Evolutionary conservation across 92 coral and sea anemone species (phyloP).

Genomic region (Blastomussa wellsi): DNA sequence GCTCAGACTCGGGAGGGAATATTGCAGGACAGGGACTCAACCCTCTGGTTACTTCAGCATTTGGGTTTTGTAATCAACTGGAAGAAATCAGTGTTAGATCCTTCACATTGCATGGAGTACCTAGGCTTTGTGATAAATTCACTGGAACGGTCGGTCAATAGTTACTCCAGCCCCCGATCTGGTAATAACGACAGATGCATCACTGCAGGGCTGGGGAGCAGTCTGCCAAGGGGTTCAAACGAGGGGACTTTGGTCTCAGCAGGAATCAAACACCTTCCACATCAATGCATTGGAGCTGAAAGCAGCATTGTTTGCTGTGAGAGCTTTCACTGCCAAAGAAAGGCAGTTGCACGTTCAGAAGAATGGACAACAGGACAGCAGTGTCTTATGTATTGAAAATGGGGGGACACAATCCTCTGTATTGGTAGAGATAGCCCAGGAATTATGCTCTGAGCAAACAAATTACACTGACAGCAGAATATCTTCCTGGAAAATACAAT

Average conservation of each 20-base stretch:
- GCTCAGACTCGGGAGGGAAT: constrained; percentile 8
- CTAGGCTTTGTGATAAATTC: constrained; percentile 48
- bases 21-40: constrained; percentile 21
- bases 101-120: constrained; percentile 27
- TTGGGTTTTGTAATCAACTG: constrained; percentile 54
- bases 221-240: constrained; percentile 52
- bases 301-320: constrained; percentile 59
- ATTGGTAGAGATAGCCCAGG: constrained; percentile 47
- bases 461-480: constrained; percentile 41
- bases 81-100: constrained; percentile 41
- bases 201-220: constrained; percentile 61
- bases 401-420: constrained; percentile 52
- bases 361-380: constrained; percentile 33
- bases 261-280: constrained; percentile 51
- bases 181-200: constrained; percentile 67
- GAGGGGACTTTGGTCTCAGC: constrained; percentile 48
- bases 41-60: constrained; percentile 48
- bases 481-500: constrained; percentile 49
- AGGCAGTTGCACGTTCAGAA: constrained; percentile 26
- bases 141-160: constrained; percentile 61
- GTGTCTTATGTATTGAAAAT: constrained; percentile 46
- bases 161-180: constrained; percentile 43
- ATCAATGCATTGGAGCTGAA: constrained; percentile 55
- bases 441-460: constrained; percentile 41
- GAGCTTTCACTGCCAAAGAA: constrained; percentile 31